phyloP scores from a whole-genome alignment of 2,888 invertebrate genomes.

The Congeria kusceri region DNA sequence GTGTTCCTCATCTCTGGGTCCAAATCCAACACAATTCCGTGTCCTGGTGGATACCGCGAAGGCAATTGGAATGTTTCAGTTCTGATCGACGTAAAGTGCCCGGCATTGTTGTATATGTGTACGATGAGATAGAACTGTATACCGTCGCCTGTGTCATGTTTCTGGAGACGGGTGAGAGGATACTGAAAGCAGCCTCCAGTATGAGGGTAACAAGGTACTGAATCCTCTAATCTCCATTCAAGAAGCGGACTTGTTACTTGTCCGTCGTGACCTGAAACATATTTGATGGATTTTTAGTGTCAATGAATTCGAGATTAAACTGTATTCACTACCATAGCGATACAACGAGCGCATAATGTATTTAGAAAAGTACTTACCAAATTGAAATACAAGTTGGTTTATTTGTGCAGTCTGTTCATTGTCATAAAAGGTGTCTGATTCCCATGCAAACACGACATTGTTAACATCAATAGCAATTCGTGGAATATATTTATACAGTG shows the following conservation, averaged over 20 bases:
- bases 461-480: conserved; percentile 19
- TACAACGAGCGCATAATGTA: no score
- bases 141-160: conserved; percentile 28
- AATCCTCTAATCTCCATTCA: conserved; percentile 1
- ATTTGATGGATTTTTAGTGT: neutral
- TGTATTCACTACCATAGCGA: no score
- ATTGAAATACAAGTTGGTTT: conserved; percentile 39
- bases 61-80: conserved; percentile 44
- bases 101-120: conserved; percentile 51
- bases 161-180: conserved; percentile 23
- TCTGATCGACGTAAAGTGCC: conserved; percentile 26
- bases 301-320: no score
- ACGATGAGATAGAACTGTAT: conserved; percentile 29
- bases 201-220: neutral
- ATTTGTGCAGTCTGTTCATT: conserved; percentile 53
- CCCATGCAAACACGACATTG: conserved; percentile 49
- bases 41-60: conserved; percentile 54
- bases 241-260: neutral
- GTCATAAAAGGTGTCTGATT: conserved; percentile 51
- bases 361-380: no score
- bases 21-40: conserved; percentile 47
- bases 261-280: neutral
- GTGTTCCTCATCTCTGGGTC: conserved; percentile 12
- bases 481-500: conserved; percentile 25
- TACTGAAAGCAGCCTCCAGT: conserved; percentile 8